A percentile compares a stretch with the other conserved stretches of the same genome.
These are phyloP conservation scores for Andrena praecox DNA, from an alignment of 2,888 invertebrate species.

Conservation along the genomic window DNA sequence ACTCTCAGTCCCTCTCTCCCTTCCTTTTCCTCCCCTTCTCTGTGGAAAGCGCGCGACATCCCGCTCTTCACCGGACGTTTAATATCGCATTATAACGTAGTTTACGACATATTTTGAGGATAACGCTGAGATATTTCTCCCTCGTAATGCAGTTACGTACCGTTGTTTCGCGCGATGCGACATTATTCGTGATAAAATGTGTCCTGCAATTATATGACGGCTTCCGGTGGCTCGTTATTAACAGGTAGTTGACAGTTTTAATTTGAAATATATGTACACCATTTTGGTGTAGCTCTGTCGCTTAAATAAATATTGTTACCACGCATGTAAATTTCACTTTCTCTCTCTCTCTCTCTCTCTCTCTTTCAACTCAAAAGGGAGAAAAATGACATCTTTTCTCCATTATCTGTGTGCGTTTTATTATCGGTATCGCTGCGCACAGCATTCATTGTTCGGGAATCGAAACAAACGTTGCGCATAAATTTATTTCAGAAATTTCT, in stretches of 20 bases:
- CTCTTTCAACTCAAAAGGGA: too few relatives aligned
- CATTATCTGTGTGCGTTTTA: too few relatives aligned
- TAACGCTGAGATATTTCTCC: not conserved
- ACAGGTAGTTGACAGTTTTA: conserved; percentile 10
- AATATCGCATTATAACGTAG: conserved; percentile 21
- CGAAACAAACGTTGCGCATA: too few relatives aligned
- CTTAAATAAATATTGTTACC: not conserved
- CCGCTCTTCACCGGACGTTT: conserved; percentile 6
- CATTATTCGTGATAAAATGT: conserved; percentile 6
- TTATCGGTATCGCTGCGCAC: too few relatives aligned
- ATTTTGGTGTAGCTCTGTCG: not conserved
- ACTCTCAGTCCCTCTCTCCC: conserved; percentile 7
- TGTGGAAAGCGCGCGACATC: conserved; percentile 1
- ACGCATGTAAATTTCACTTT: too few relatives aligned
- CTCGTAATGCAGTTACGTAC: not conserved
- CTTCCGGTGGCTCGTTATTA: not conserved
- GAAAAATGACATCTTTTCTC: too few relatives aligned
- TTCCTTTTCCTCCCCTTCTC: too few relatives aligned
- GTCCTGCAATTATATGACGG: conserved; percentile 13
- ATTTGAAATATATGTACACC: not conserved
- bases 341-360: too few relatives aligned
- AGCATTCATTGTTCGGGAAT: too few relatives aligned
- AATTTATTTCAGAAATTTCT: too few relatives aligned
- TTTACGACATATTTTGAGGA: conserved; percentile 11
- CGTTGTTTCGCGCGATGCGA: not conserved